Evolutionary conservation across 2,797 vertebrate genomes (phyloP).

Genomic region (Gila robusta): DNA sequence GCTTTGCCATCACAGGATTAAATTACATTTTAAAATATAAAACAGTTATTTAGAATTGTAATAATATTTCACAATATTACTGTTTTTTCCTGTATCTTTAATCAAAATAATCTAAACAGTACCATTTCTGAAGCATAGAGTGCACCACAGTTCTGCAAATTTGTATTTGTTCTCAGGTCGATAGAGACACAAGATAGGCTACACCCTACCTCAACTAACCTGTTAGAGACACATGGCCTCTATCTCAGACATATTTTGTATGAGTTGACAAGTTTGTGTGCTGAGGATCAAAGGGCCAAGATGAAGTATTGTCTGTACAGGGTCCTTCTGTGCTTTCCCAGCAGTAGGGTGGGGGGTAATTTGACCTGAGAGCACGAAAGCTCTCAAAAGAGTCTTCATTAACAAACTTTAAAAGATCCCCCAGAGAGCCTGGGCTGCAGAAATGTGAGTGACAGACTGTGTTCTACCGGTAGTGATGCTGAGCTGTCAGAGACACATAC

Average conservation of each 20-base stretch:
- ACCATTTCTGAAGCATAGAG: neutral
- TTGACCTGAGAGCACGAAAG: constrained; percentile 10
- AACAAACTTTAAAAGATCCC: constrained; percentile 35
- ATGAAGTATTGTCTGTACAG: constrained; percentile 16
- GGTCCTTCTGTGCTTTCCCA: constrained; percentile 40
- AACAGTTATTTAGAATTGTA: neutral
- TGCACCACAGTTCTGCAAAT: constrained; percentile 1
- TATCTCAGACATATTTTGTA: neutral
- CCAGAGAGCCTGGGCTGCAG: constrained; percentile 28
- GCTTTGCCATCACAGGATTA: neutral
- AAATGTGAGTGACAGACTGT: constrained; percentile 33
- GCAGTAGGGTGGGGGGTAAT: constrained; percentile 45
- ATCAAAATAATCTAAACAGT: neutral
- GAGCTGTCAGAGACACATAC: constrained; percentile 1
- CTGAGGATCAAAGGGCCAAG: constrained; percentile 8
- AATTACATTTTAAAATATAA: neutral
- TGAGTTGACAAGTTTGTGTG: constrained; percentile 8
- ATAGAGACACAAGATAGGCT: neutral
- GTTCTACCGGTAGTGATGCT: neutral
- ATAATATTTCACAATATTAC: neutral
- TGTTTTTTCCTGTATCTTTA: neutral
- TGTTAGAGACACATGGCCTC: constrained; percentile 25
- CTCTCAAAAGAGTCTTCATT: constrained; percentile 28
- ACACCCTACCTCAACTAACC: neutral
- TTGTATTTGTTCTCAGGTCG: neutral